Conservation (phyloP, 2,113 vertebrate species). For the Nannospalax galili region DNA sequence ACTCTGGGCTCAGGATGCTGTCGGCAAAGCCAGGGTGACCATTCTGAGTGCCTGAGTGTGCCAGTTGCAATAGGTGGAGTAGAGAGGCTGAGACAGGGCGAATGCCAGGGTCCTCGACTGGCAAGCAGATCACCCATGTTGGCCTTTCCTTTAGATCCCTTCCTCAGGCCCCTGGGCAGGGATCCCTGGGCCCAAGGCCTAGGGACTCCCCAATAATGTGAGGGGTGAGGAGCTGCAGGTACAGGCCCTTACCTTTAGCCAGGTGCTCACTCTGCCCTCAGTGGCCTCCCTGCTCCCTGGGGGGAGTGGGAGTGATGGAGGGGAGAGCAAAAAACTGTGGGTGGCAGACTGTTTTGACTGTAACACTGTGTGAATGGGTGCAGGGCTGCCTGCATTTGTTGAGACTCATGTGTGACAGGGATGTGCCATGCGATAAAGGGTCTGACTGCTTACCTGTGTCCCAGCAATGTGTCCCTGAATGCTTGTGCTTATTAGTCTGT, state of each 20-base stretch:
- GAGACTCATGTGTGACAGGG: not conserved
- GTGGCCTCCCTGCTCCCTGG: not conserved
- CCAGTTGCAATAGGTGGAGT: not conserved
- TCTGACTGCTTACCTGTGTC: not conserved
- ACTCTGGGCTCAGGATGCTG: not conserved
- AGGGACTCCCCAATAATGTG: not conserved
- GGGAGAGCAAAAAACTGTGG: no score
- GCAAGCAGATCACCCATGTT: not conserved
- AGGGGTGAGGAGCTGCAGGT: not conserved
- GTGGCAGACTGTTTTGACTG: no score
- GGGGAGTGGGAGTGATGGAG: not conserved
- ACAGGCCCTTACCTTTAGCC: not conserved
- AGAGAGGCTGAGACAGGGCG: not conserved
- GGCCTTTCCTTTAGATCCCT: not conserved
- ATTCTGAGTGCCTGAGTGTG: not conserved
- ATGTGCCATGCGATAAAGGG: not conserved
- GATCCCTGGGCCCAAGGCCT: not conserved
- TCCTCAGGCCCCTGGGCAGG: not conserved
- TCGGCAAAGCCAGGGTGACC: not conserved
- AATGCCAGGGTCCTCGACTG: not conserved
- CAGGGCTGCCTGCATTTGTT: not conserved
- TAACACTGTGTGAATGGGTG: not conserved
- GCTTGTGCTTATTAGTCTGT: not conserved
- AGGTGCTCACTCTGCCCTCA: not conserved
- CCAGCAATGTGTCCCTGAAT: not conserved